Evolutionary conservation across 2,113 vertebrate species (phyloP).

Genomic region (Gobio gobio): DNA sequence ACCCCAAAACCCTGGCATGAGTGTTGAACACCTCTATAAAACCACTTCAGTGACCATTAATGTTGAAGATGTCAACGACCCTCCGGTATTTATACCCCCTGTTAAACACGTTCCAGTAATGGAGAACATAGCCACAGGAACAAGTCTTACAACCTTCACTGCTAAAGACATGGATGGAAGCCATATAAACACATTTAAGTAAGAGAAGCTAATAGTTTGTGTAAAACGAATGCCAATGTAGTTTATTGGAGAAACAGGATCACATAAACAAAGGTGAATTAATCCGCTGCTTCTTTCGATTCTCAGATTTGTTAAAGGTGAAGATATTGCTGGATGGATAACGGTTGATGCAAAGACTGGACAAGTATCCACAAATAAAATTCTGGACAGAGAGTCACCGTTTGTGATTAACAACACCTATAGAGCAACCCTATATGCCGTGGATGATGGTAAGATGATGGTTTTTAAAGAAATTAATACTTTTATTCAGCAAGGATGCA

Average conservation of each 20-base stretch:
- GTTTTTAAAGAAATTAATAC: no score
- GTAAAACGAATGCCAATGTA: no score
- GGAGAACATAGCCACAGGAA: slow-evolving; percentile 59
- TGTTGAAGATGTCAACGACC: slow-evolving; percentile 71
- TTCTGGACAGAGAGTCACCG: slow-evolving; percentile 68
- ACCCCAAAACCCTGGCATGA: background rate
- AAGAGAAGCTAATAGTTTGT: background rate
- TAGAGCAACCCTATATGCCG: slow-evolving; percentile 59
- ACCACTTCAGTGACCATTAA: slow-evolving; percentile 49
- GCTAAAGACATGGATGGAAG: slow-evolving; percentile 62
- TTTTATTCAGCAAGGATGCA: no score
- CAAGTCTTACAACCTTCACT: slow-evolving; percentile 53
- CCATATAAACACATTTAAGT: slow-evolving; percentile 57
- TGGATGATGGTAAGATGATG: slow-evolving; percentile 67
- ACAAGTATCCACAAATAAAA: slow-evolving; percentile 60
- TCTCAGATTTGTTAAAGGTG: slow-evolving; percentile 37
- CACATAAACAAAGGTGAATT: background rate
- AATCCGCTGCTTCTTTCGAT: background rate
- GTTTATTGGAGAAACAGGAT: background rate
- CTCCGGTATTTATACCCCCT: slow-evolving; percentile 59
- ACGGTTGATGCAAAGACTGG: slow-evolving; percentile 64
- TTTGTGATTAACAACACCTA: slow-evolving; percentile 65
- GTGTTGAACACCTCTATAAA: background rate
- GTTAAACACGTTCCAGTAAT: background rate
- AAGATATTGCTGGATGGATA: slow-evolving; percentile 70